Evolutionary conservation across 2,888 invertebrate species (phyloP), one percentile per base, ranked within the genome.

Genomic region (Dendrolimus pini): DNA sequence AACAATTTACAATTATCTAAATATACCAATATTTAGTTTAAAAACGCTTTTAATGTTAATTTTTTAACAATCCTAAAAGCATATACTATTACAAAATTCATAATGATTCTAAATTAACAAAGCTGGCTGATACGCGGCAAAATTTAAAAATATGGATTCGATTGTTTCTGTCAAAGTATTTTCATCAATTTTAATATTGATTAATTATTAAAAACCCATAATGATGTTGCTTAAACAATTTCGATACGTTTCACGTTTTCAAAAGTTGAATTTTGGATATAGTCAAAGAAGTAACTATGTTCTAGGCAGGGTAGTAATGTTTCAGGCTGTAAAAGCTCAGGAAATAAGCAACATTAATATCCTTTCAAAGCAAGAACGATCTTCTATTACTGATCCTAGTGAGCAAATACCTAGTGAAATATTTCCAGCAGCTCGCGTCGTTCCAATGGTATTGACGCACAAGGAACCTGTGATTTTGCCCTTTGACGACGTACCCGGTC

Each of bases 401-500:
- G 7, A 53, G 47, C 47, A 54, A 52, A 52, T 52, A 1, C 18
- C 55, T 13, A 67, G 67, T 54, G 82, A 85, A 62, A 72, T 85
- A 63, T 83, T 75, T 60, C 72, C 84, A 9, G 57, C 80, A 6
- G 59, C 78, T 6, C 71, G 79, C 59, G 76, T 77, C 18, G 71
- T 84, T 58, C 84, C 88, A 41, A 77, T 84, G 77, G 63, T 85
- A 54, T 59, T 82, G n/a, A 67, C 74, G 56, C 77, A 73, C 60
- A 87, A 83, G 59, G 85, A 87, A 41, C 70, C 77, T 7, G 68
- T 82, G 10, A 74, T 85, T 58, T 74, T 90, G 55, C 76, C 93
- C 0, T 94, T 94, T 71, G 93, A 94, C 62, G 93, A 93, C 0
- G 91, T 94, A 18, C 94, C 94, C 0, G 94, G 94, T 0, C 94